Conservation (phyloP, 2,888 invertebrate genomes). For the Glaucopsyche alexis region DNA sequence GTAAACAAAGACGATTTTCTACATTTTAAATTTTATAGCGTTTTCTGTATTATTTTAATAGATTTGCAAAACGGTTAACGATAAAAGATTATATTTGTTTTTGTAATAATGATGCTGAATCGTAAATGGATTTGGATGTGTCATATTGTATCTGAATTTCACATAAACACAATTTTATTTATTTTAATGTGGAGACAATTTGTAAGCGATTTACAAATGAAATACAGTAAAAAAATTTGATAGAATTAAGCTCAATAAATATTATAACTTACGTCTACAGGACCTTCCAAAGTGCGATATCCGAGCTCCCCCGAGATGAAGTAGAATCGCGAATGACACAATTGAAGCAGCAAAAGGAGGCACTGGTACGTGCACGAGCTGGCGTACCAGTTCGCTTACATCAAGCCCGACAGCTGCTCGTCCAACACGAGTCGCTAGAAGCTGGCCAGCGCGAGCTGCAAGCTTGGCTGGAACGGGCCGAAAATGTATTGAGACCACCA, state of each 20-base stretch:
- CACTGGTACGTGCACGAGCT: constrained; percentile 90
- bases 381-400: constrained; percentile 90
- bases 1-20: no score
- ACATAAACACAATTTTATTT: no score
- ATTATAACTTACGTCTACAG: constrained; percentile 52
- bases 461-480: constrained; percentile 92
- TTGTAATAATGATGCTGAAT: no score
- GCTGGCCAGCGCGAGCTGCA: constrained; percentile 92
- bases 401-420: constrained; percentile 88
- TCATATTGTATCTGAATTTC: no score
- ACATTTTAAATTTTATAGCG: no score
- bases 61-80: no score
- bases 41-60: no score
- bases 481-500: constrained; percentile 81
- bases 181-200: no score
- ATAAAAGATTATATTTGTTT: no score
- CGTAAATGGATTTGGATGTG: no score
- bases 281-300: constrained; percentile 93
- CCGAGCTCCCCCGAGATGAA: constrained; percentile 93
- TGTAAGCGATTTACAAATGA: no score
- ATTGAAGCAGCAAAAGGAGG: constrained; percentile 93
- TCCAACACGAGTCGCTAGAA: constrained; percentile 94
- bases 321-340: constrained; percentile 94
- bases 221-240: no score
- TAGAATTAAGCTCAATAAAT: neutral